phyloP scores from a whole-genome alignment of 2,113 vertebrate species.

The Cottus gobio region DNA sequence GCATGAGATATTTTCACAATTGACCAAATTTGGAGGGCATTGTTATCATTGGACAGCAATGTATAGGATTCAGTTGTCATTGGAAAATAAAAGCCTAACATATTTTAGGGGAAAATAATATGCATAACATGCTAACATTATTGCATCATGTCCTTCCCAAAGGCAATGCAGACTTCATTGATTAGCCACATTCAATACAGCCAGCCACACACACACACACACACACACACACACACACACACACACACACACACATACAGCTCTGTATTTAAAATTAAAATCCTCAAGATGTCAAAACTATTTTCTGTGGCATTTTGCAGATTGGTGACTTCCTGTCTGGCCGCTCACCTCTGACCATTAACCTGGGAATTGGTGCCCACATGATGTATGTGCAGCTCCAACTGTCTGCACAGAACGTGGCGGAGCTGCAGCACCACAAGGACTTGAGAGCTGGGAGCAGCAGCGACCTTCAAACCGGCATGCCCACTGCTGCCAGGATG shows the following conservation, averaged over 20 bases:
- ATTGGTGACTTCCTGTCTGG: slow-evolving; percentile 80
- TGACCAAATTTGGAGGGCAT: not conserved
- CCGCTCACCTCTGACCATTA: slow-evolving; percentile 91
- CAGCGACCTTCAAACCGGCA: not conserved
- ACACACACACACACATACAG: not conserved
- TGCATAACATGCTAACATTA: no score
- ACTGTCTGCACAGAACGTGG: slow-evolving; percentile 89
- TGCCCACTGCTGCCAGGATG: not conserved
- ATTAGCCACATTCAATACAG: not conserved
- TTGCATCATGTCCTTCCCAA: no score
- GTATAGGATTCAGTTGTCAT: no score
- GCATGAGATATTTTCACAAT: not conserved
- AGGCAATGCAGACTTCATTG: no score
- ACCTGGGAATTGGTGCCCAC: slow-evolving; percentile 91
- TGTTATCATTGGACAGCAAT: no score
- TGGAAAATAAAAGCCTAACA: no score
- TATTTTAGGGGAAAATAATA: no score
- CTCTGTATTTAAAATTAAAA: not conserved
- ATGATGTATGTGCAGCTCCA: slow-evolving; percentile 98
- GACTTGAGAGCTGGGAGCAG: slow-evolving; percentile 7
- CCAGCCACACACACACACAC: no score
- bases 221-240: not conserved
- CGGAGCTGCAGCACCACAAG: slow-evolving; percentile 80
- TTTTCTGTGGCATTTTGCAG: no score
- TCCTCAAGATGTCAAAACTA: no score